These are phyloP conservation scores for Tolmerus cingulatus DNA, from an alignment of 2,888 invertebrate genomes.

Conservation along the genomic window DNA sequence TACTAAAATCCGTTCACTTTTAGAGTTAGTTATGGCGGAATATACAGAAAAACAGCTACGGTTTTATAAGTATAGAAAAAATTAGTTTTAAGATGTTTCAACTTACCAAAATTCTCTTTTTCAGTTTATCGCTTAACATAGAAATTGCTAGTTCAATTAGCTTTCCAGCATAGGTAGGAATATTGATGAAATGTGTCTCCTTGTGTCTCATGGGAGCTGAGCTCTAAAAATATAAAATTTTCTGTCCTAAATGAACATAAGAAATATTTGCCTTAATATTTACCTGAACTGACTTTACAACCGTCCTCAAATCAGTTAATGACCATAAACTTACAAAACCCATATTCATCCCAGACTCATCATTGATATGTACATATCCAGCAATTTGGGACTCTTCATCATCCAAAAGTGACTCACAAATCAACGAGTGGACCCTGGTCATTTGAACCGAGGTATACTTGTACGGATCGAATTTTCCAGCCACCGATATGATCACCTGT, in stretches of 20 bases:
- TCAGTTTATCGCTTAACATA: slow-evolving; percentile 84
- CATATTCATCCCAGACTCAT: slow-evolving; percentile 84
- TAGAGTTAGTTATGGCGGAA: too few relatives aligned
- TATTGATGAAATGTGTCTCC: slow-evolving; percentile 85
- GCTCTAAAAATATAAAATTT: slow-evolving; percentile 67
- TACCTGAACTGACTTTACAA: slow-evolving; percentile 81
- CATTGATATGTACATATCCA: slow-evolving; percentile 85
- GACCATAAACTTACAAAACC: slow-evolving; percentile 85
- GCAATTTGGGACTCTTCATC: slow-evolving; percentile 84
- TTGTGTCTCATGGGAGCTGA: slow-evolving; percentile 92
- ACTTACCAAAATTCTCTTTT: slow-evolving; percentile 79
- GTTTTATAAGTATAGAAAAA: too few relatives aligned
- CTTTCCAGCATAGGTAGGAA: slow-evolving; percentile 81
- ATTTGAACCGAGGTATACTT: slow-evolving; percentile 82
- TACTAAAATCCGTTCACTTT: too few relatives aligned
- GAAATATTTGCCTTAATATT: slow-evolving; percentile 1
- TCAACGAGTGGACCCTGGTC: slow-evolving; percentile 83
- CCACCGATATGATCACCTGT: slow-evolving; percentile 79
- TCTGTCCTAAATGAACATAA: neutral
- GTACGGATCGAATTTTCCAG: slow-evolving; percentile 81
- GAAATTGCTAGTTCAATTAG: slow-evolving; percentile 84
- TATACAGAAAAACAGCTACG: too few relatives aligned
- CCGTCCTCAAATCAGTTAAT: slow-evolving; percentile 77
- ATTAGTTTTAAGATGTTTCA: neutral
- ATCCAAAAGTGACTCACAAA: slow-evolving; percentile 85